Evolutionary conservation across 2,888 invertebrate genomes (phyloP), one percentile per base, ranked within the genome.

Genomic region (Drosophila birchii): DNA sequence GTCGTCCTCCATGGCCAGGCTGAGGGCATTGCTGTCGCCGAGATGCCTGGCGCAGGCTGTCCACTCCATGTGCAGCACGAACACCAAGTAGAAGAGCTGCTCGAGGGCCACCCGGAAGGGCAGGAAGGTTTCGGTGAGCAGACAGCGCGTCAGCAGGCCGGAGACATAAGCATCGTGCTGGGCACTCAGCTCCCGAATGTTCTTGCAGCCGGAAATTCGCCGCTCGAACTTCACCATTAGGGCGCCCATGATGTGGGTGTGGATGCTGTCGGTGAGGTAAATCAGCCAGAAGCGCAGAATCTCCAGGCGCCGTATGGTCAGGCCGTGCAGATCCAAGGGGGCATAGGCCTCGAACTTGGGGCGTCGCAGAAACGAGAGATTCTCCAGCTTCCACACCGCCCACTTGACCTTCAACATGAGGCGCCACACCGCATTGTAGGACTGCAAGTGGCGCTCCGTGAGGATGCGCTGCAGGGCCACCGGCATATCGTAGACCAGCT

Each of bases 381-480:
- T 93, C 77, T 93, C 93, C 47, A 94, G 81, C 3, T 93, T 92
- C 92, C 93, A 94, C 18, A 93, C 76, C 6, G 94, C 93, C 93
- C 94, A 94, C 80, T 94, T 94, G 0, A 94, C 88, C 89, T 94
- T 94, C 7, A 94, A 81, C 49, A 94, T 91, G 57, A 94, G 93
- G 29, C 92, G 90, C 80, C 94, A 94, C 18, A 94, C 91, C 78
- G 85, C 80, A 74, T 93, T 93, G 66, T 93, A 93, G 8, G 87
- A 75, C 1, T 75, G 43, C 61, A 92, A 79, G 51, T 88, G 86
- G 3, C 78, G 41, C 2, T 78, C 62, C 3, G 81, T 90, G 12
- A 93, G 90, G 16, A 93, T 89, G 54, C 88, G 81, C 12, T 85
- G 69, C 18, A 92, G 59, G 45, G 90, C 88, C 12, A 79, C 77